Evolutionary conservation across 2,797 vertebrate genomes (phyloP), one percentile per base, ranked within the genome.

Genomic region (Hipposideros larvatus): DNA sequence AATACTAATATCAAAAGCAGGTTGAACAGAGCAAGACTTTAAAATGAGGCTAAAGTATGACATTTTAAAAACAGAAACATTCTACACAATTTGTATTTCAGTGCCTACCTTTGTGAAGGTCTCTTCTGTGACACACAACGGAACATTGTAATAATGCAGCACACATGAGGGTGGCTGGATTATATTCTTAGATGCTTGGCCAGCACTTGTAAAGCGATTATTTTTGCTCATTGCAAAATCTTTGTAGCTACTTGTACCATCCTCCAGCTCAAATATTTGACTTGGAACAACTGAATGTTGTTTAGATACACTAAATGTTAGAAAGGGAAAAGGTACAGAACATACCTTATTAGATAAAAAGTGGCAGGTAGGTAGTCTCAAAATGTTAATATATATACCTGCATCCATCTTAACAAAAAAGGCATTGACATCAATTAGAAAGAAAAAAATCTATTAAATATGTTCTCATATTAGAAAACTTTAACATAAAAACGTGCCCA

Each of bases 171-270:
- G 99, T 2, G 99, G 99, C 87, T 99, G 99, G 97, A 99, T 99
- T 98, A 99, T 99, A 98, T 99, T 99, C 98, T 99, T 99, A 91
- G 99, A 99, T 6, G 99, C 99, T 96, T 99, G 99, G n/a, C 99
- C 99, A 7, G 99, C 99, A 75, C 99, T 99, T 98, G 99, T 99
- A 98, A 99, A 99, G 65, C 99, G 99, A 98, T 99, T 99, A 97
- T 99, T 99, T 97, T 99, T 99, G 87, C 99, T 99, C 99, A 99
- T 99, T 97, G 99, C 99, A 90, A 99, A 99, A 98, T 99, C 99
- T 97, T 99, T 99, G 88, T 99, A 99, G 98, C 99, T 99, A 98
- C 99, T 99, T 77, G 99, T 99, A 96, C 99, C 99, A 79, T 99
- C 99, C 95, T 99, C 99, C 93, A 99, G 98, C 97, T 99, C 99